Conservation (phyloP, 2,888 invertebrate species). For the Alentia gelatinosa region DNA sequence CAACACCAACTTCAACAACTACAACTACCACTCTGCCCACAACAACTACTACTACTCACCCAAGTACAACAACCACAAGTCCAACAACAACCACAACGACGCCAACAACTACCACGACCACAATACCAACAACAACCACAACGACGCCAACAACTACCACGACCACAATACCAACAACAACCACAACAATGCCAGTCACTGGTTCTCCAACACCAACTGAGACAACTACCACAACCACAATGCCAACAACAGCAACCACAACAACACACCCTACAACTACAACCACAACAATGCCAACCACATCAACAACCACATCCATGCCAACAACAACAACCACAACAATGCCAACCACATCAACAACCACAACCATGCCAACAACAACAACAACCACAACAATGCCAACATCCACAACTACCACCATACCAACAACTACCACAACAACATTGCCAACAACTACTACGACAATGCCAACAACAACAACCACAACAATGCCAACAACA, state of each 20-base stretch:
- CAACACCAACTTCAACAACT: constrained; percentile 10
- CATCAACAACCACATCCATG: not conserved
- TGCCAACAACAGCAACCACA: not conserved
- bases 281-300: not conserved
- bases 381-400: too few species aligned
- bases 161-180: not conserved
- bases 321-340: not conserved
- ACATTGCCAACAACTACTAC: not conserved
- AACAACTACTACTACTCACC: not conserved
- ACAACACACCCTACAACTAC: not conserved
- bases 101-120: constrained; percentile 1
- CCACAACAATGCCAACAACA: too few species aligned
- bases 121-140: constrained; percentile 24
- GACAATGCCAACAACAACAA: not conserved
- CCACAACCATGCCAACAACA: not conserved
- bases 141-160: not conserved
- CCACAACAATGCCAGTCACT: not conserved
- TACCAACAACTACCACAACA: too few species aligned
- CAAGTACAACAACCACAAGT: not conserved
- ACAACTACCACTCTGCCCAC: not conserved
- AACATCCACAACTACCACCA: too few species aligned
- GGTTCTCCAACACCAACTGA: not conserved
- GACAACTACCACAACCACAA: not conserved
- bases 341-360: too few species aligned
- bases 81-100: not conserved